These are phyloP conservation scores for Plecturocebus donacophilus DNA, from an alignment of 2,113 vertebrate species.

Conservation along the genomic window DNA sequence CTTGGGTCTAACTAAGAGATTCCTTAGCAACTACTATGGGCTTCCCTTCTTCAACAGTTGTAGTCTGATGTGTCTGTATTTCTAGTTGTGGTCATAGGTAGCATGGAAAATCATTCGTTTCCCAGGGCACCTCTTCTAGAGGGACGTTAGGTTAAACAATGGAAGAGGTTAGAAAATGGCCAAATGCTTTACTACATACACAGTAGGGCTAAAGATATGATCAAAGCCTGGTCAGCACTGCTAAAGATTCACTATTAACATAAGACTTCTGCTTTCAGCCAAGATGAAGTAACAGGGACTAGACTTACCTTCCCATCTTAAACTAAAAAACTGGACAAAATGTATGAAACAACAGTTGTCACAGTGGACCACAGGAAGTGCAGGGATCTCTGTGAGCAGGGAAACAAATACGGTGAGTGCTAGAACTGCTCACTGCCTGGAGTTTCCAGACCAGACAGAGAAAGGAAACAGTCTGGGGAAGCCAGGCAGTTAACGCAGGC, in stretches of 20 bases:
- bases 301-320: neutral
- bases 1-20: neutral
- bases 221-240: neutral
- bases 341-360: neutral
- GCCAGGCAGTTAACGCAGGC: neutral
- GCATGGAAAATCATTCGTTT: too few relatives aligned
- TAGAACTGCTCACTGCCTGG: neutral
- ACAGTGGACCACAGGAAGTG: neutral
- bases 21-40: neutral
- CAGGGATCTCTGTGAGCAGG: neutral
- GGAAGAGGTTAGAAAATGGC: neutral
- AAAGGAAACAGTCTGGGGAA: neutral
- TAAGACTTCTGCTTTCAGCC: neutral
- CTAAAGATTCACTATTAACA: neutral
- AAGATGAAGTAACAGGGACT: neutral
- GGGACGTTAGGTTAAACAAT: neutral
- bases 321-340: neutral
- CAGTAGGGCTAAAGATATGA: neutral
- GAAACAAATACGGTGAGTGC: neutral
- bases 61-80: fast-evolving
- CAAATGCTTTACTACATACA: too few relatives aligned
- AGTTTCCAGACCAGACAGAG: neutral
- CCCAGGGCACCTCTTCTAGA: too few relatives aligned
- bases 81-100: neutral
- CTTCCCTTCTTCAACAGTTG: neutral